These are phyloP conservation scores for Benthosema pterotum DNA, from an alignment of 2,797 vertebrate species.

Conservation along the genomic window DNA sequence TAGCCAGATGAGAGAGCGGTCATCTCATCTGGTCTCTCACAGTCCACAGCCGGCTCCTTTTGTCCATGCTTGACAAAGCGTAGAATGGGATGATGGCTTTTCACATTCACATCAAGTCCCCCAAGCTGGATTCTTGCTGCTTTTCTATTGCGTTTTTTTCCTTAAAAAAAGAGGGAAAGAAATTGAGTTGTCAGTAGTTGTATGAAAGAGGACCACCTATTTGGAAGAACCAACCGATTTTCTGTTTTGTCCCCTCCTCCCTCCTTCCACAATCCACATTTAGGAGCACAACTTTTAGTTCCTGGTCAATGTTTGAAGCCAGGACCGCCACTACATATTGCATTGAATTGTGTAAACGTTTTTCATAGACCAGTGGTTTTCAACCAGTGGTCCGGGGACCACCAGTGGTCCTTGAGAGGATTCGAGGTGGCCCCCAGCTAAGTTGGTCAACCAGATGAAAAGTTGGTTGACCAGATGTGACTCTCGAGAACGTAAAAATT, in stretches of 20 bases:
- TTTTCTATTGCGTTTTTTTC: slow-evolving; percentile 37
- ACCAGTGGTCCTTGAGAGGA: too few species aligned
- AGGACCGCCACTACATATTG: too few species aligned
- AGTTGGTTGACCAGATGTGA: too few species aligned
- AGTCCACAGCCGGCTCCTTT: slow-evolving; percentile 60
- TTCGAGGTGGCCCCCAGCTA: too few species aligned
- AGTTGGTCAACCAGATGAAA: too few species aligned
- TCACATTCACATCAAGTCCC: slow-evolving; percentile 62
- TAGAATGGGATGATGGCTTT: slow-evolving; percentile 51
- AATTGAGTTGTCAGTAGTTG: slow-evolving; percentile 58
- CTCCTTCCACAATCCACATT: too few species aligned
- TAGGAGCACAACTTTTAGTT: too few species aligned
- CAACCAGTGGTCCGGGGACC: too few species aligned
- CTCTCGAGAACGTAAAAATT: too few species aligned
- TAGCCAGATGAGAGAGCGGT: slow-evolving; percentile 64
- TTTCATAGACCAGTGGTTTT: too few species aligned
- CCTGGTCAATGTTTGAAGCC: too few species aligned
- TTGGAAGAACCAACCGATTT: slow-evolving; percentile 25
- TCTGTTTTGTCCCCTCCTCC: not conserved
- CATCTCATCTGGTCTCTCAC: slow-evolving; percentile 33
- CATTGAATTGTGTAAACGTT: too few species aligned
- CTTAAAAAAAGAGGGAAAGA: slow-evolving; percentile 7
- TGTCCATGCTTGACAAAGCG: slow-evolving; percentile 62
- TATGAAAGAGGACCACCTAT: slow-evolving; percentile 50
- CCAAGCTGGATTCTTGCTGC: slow-evolving; percentile 29